Base-by-base conservation (phyloP, 2,113 vertebrate genomes). In the Chiloscyllium plagiosum region DNA sequence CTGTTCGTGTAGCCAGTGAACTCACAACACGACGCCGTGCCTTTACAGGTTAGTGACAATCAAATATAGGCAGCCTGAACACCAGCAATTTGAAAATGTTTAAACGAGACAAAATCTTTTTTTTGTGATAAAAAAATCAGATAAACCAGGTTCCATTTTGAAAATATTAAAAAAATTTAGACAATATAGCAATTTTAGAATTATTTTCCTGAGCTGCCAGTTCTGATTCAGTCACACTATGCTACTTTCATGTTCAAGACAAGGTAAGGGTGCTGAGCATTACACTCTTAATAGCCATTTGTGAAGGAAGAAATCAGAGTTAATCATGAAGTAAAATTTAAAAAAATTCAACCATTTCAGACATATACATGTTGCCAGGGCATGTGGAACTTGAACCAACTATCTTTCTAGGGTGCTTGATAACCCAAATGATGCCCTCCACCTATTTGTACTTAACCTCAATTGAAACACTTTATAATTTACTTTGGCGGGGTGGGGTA, bases 21-120 rank as follows among this genome's bases (percentile, higher is more conserved):
- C 97, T 99, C 96, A 98, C 97, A 90, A 96, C 98, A 94, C 98
- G 98, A 52, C 98, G 98, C 0, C 98, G 98, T 61, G 97, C 98
- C 96, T 99, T 99, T 96, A 97, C 98, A 99, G 99, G 99, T 99
- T 96, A 97, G 98, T 97, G 95, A 3, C 47, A 76, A 72, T 72
- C 15, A 2, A 17, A 72, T 61, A 33, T 33, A 61, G 29, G 87
- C n/a, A 65, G 13, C 15, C 87, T 20, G 29, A 90, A 65, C 33
- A 15, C 12, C 37, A 42, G 80, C 37, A 83, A 8, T 0, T 61
- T 65, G 52, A 61, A 61, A 61, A 61, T 61, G 56, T 50, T 86
- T 86, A 50, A 50, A 24, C 47, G 20, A 19, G 6, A 2, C 22
- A 86, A 87, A 13, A 13, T 13, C 52, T 87, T 68, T 65, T 33